These are phyloP conservation scores for fruit fly (Drosophila melanogaster) DNA, from an alignment of 1,140 invertebrate species.

Conservation along the genomic window Release_6_plus_ISO1_MT NT_033777.3:27898501-27899000, in stretches of 20 bases:
- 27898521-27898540: conserved; percentile 77
- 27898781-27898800: conserved; percentile 78
- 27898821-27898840: conserved; percentile 69
- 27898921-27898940: conserved; percentile 59
- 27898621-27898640: conserved; percentile 42
- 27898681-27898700: conserved; percentile 68
- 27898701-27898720: conserved; percentile 5
- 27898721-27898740: conserved; percentile 28
- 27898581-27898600: conserved; percentile 21
- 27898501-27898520: conserved; percentile 70
- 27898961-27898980: conserved; percentile 81
- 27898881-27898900: conserved; percentile 29
- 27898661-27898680: conserved; percentile 79
- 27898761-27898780: conserved; percentile 74
- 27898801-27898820: conserved; percentile 53
- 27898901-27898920: conserved; percentile 47
- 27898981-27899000: conserved; percentile 45
- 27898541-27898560: conserved; percentile 83
- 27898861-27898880: conserved; percentile 58
- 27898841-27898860: conserved; percentile 70
- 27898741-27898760: conserved; percentile 54
- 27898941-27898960: conserved; percentile 66
- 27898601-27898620: conserved; percentile 55
- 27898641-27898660: conserved; percentile 61
- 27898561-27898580: conserved; percentile 81